Evolutionary conservation across 2,888 invertebrate species (phyloP).

Genomic region (Ochropacha duplaris): DNA sequence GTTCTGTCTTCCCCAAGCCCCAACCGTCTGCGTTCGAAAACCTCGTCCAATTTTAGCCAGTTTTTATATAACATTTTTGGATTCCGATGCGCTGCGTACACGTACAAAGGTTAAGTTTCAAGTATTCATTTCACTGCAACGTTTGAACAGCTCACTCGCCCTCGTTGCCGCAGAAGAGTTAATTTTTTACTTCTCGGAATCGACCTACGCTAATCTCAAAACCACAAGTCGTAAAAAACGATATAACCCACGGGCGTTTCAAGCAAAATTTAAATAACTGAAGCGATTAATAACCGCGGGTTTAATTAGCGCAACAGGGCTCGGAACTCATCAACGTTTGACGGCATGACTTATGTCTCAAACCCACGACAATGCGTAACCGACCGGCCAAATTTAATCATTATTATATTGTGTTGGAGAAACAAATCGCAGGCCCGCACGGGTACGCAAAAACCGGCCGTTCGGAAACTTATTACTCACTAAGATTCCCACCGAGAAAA

Average conservation of each 20-base stretch:
- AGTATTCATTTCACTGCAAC: constrained; percentile 24
- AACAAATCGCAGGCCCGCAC: constrained; percentile 65
- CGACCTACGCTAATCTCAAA: constrained; percentile 68
- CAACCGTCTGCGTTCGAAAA: constrained; percentile 68
- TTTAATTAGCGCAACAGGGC: constrained; percentile 71
- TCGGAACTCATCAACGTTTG: constrained; percentile 63
- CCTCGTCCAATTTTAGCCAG: constrained; percentile 58
- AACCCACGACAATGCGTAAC: constrained; percentile 58
- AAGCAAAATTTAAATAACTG: constrained; percentile 70
- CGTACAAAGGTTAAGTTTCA: constrained; percentile 1
- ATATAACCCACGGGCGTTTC: constrained; percentile 57
- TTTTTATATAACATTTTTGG: constrained; percentile 31
- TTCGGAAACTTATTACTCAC: constrained; percentile 69
- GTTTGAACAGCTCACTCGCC: constrained; percentile 51
- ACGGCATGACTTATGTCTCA: constrained; percentile 62
- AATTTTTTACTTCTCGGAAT: constrained; percentile 72
- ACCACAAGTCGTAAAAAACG: constrained; percentile 73
- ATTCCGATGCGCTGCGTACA: constrained; percentile 13
- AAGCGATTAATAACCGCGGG: constrained; percentile 70
- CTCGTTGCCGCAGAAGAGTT: constrained; percentile 53
- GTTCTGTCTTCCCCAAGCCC: constrained; percentile 74
- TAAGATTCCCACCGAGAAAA: constrained; percentile 76
- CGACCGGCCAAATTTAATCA: constrained; percentile 53
- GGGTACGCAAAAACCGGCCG: constrained; percentile 68
- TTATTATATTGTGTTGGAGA: constrained; percentile 45